Conservation (phyloP, 2,888 invertebrate species). For the Synergus itoensis region DNA sequence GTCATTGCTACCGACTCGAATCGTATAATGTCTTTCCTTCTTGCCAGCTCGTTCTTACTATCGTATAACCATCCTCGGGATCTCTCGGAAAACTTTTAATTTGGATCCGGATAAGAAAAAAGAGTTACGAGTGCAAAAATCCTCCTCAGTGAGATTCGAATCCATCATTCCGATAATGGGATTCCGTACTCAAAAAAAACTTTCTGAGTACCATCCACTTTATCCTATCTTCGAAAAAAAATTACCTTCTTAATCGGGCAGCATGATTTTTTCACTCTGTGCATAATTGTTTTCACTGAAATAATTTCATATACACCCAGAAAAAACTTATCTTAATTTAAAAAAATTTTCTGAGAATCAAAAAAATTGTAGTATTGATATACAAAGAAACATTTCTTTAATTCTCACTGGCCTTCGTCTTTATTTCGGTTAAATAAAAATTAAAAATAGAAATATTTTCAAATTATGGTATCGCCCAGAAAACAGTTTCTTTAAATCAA, state of each 20-base stretch:
- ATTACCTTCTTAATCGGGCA: not conserved
- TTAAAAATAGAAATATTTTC: too few species aligned
- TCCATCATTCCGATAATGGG: slow-evolving; percentile 40
- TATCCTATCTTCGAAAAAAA: slow-evolving; percentile 11
- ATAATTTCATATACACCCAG: too few species aligned
- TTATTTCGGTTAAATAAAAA: too few species aligned
- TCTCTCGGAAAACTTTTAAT: slow-evolving; percentile 42
- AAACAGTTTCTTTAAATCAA: too few species aligned
- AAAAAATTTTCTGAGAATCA: too few species aligned
- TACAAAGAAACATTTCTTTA: too few species aligned
- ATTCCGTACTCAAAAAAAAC: slow-evolving; percentile 29
- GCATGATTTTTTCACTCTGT: not conserved
- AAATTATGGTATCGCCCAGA: too few species aligned
- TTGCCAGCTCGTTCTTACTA: slow-evolving; percentile 40
- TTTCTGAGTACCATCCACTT: slow-evolving; percentile 15
- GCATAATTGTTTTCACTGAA: not conserved
- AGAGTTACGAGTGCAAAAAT: slow-evolving; percentile 41
- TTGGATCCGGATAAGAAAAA: slow-evolving; percentile 41
- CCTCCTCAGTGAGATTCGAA: slow-evolving; percentile 38
- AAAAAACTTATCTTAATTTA: too few species aligned
- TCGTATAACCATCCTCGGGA: slow-evolving; percentile 39
- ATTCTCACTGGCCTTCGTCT: too few species aligned
- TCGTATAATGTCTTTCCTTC: slow-evolving; percentile 49
- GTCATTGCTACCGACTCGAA: slow-evolving; percentile 55
- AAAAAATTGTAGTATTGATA: too few species aligned